phyloP scores from a whole-genome alignment of 2,797 vertebrate genomes.

The Anas georgica region DNA sequence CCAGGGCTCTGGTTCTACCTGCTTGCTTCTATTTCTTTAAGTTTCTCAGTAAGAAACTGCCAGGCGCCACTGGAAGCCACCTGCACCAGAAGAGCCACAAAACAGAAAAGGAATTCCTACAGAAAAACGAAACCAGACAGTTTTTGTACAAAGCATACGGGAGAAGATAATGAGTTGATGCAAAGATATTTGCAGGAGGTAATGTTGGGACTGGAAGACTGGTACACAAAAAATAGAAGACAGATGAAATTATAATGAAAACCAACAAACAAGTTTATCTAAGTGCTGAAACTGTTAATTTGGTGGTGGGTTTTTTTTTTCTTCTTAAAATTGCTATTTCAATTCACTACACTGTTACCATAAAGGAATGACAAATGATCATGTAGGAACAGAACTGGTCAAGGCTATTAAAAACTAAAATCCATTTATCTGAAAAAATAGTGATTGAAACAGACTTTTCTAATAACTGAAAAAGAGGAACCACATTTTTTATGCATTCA shows the following conservation, averaged over 20 bases:
- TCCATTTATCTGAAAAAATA: neutral
- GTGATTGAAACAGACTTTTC: neutral
- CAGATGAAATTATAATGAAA: neutral
- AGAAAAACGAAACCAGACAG: neutral
- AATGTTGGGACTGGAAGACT: neutral
- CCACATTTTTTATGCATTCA: neutral
- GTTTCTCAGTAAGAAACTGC: neutral
- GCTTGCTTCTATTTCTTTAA: neutral
- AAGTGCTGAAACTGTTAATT: neutral
- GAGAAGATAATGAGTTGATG: neutral
- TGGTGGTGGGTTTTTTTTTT: neutral
- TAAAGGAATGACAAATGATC: neutral
- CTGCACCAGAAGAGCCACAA: neutral
- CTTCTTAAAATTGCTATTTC: neutral
- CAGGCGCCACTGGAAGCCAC: slow-evolving; percentile 15
- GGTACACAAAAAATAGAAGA: neutral
- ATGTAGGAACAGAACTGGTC: neutral
- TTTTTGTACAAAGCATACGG: neutral
- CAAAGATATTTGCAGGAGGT: neutral
- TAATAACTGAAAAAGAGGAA: neutral
- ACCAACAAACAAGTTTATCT: neutral
- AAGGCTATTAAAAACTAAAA: neutral
- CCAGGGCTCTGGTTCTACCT: neutral
- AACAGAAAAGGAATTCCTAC: neutral
- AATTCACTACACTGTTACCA: neutral